Conservation (phyloP, 2,797 vertebrate species). For the Danio jaintianensis region DNA sequence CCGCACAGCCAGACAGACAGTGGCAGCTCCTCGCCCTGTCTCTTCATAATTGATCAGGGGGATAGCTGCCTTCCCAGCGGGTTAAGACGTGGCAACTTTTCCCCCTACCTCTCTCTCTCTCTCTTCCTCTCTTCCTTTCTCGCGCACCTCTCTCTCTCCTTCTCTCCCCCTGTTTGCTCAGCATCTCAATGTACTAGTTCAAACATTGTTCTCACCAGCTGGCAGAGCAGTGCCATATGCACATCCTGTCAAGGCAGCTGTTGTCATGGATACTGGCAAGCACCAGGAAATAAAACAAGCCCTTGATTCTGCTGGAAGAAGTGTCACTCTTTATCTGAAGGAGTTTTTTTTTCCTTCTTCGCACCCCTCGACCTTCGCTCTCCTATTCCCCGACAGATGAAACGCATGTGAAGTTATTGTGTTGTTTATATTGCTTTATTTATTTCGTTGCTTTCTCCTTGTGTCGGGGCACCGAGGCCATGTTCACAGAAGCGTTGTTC, state of each 20-base stretch:
- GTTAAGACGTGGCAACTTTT: conserved; percentile 95
- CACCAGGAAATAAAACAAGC: conserved; percentile 88
- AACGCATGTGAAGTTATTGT: conserved; percentile 78
- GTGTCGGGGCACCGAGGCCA: conserved; percentile 63
- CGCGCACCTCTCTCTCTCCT: conserved; percentile 1
- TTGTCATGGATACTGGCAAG: conserved; percentile 99
- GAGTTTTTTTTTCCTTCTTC: conserved; percentile 50
- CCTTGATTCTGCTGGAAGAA: conserved; percentile 89
- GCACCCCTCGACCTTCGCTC: conserved; percentile 38
- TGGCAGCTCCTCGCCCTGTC: conserved; percentile 78
- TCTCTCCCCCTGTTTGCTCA: conserved; percentile 90
- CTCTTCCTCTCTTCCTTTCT: conserved; percentile 20
- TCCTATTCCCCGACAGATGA: conserved; percentile 56
- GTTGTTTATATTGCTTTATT: conserved; percentile 63
- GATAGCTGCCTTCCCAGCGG: conserved; percentile 94
- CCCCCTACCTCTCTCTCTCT: conserved; percentile 11
- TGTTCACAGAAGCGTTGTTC: conserved; percentile 60
- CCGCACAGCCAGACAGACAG: conserved; percentile 89
- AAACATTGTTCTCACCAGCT: conserved; percentile 99
- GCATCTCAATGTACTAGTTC: conserved; percentile 99
- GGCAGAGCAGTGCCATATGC: conserved; percentile 98
- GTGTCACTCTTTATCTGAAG: conserved; percentile 85
- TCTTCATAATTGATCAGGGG: conserved; percentile 99
- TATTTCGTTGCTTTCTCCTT: conserved; percentile 51
- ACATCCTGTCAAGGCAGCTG: conserved; percentile 99